Evolutionary conservation across 2,113 vertebrate species (phyloP).

Genomic region (Apus apus): DNA sequence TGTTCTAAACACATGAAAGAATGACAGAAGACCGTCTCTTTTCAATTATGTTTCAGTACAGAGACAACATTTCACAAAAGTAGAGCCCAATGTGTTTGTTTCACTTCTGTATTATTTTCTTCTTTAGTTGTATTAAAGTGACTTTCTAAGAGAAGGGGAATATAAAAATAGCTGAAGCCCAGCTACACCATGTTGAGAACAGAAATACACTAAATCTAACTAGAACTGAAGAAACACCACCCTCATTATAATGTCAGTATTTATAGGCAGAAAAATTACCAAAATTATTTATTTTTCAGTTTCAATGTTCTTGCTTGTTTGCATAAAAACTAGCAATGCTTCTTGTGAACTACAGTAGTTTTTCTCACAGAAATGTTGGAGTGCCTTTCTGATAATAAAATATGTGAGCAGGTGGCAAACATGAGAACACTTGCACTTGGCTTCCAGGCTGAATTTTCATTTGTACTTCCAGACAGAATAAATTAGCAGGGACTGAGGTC

Average conservation of each 20-base stretch:
- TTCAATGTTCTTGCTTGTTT: neutral
- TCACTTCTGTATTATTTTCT: neutral
- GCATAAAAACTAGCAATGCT: neutral
- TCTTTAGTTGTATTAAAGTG: neutral
- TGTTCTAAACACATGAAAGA: neutral
- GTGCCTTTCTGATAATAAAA: neutral
- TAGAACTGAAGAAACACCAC: neutral
- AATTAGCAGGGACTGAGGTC: neutral
- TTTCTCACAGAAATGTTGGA: neutral
- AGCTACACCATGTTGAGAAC: neutral
- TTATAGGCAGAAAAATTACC: neutral
- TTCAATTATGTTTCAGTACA: neutral
- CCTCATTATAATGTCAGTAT: neutral
- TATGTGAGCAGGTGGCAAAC: conserved; percentile 14
- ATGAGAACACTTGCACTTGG: neutral
- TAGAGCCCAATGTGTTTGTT: neutral
- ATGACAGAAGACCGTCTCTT: neutral
- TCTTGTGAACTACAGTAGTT: neutral
- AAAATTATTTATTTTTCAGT: neutral
- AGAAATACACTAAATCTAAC: neutral
- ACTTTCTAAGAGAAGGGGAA: neutral
- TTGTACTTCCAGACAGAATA: neutral
- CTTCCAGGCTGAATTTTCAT: conserved; percentile 22
- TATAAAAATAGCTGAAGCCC: neutral
- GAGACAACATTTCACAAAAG: neutral